Conservation (phyloP, 2,113 vertebrate species). For the Nesogale talazaci region DNA sequence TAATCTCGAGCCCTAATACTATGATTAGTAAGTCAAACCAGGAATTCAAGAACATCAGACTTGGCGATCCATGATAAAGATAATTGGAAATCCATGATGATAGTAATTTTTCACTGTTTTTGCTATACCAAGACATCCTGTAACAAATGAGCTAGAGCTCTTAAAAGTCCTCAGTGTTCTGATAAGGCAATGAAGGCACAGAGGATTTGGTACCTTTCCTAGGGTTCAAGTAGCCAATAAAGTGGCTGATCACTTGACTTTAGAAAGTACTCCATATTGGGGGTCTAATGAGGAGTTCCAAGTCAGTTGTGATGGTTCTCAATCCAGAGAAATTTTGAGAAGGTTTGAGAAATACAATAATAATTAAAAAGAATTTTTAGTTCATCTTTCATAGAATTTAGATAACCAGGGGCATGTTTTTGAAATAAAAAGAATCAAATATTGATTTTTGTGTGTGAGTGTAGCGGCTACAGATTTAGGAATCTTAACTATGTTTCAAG, state of each 20-base stretch:
- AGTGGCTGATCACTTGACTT: not conserved
- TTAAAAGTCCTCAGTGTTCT: not conserved
- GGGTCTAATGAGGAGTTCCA: not conserved
- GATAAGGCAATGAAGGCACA: not conserved
- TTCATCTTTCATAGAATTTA: constrained; percentile 25
- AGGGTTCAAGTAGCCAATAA: not conserved
- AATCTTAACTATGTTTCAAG: not conserved
- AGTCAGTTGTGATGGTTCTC: not conserved
- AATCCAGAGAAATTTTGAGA: not conserved
- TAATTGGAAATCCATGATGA: not conserved
- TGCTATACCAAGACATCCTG: not conserved
- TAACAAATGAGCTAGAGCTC: not conserved
- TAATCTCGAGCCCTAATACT: not conserved
- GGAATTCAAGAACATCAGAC: not conserved
- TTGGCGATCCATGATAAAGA: not conserved
- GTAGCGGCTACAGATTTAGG: not conserved
- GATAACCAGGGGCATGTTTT: not conserved
- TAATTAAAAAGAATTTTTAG: not conserved
- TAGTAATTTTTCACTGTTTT: not conserved
- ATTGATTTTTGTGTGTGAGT: not conserved
- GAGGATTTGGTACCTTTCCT: not conserved
- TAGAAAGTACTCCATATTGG: no score
- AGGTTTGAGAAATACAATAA: constrained; percentile 5
- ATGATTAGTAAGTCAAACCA: not conserved
- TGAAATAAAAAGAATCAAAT: not conserved